These are phyloP conservation scores for Gymnocheta viridis DNA, from an alignment of 2,888 invertebrate species.

Conservation along the genomic window DNA sequence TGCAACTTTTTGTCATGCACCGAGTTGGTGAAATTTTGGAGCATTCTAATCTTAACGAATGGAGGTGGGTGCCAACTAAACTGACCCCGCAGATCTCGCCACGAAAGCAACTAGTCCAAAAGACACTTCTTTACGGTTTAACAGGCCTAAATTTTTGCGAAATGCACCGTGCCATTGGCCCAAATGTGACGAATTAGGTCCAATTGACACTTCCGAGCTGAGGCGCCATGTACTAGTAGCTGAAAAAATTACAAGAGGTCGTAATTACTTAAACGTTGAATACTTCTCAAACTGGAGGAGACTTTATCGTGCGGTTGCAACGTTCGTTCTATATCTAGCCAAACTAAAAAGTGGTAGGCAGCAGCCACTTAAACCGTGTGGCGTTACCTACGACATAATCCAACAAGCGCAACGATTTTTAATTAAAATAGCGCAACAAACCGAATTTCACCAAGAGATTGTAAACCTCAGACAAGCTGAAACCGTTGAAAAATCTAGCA, in stretches of 20 bases:
- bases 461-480: slow-evolving; percentile 35
- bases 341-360: slow-evolving; percentile 28
- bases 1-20: slow-evolving; percentile 47
- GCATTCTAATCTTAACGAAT: slow-evolving; percentile 45
- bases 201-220: slow-evolving; percentile 9
- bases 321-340: slow-evolving; percentile 37
- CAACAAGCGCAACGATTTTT: slow-evolving; percentile 11
- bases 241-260: neutral
- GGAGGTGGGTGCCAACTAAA: slow-evolving; percentile 63
- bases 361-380: neutral
- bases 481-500: slow-evolving; percentile 32
- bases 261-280: slow-evolving; percentile 20
- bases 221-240: slow-evolving; percentile 2
- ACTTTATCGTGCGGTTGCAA: slow-evolving; percentile 56
- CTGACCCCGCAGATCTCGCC: slow-evolving; percentile 56
- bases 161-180: slow-evolving; percentile 40
- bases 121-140: slow-evolving; percentile 46
- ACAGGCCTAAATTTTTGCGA: slow-evolving; percentile 46
- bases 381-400: slow-evolving; percentile 1
- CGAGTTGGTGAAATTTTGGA: slow-evolving; percentile 63
- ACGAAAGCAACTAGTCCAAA: slow-evolving; percentile 50
- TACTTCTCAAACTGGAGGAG: slow-evolving; percentile 62
- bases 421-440: slow-evolving; percentile 11
- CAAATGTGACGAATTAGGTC: slow-evolving; percentile 7
- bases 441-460: slow-evolving; percentile 42